A percentile compares a stretch with the other conserved stretches of the same genome.
Evolutionary conservation across 2,888 invertebrate species (phyloP).

Genomic region (Pyrgus malvae): DNA sequence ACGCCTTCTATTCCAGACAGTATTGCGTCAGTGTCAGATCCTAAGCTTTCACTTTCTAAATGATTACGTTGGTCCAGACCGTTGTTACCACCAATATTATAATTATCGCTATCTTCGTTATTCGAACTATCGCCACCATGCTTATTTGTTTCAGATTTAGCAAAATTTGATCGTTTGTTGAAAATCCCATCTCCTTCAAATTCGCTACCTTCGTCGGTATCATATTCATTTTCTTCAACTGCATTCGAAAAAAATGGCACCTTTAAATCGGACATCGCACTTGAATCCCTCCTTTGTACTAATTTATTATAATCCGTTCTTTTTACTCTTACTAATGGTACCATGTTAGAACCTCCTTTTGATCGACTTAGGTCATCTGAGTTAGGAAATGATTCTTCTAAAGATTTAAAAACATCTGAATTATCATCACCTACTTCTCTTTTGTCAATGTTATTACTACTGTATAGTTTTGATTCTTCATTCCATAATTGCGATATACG

Average conservation of each 20-base stretch:
- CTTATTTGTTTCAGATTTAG: not conserved
- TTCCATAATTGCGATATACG: conserved; percentile 49
- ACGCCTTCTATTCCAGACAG: conserved; percentile 64
- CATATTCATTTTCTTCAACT: conserved; percentile 67
- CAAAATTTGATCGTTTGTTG: conserved; percentile 40
- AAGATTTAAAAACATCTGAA: conserved; percentile 55
- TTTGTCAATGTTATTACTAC: conserved; percentile 46
- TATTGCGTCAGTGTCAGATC: conserved; percentile 66
- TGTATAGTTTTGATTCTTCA: conserved; percentile 43
- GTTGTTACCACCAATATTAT: not conserved
- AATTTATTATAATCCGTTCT: conserved; percentile 52
- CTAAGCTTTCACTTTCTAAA: conserved; percentile 49
- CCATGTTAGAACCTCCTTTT: conserved; percentile 46
- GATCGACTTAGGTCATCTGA: conserved; percentile 46
- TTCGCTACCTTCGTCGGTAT: conserved; percentile 74
- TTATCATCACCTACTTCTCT: conserved; percentile 41
- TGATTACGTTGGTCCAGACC: conserved; percentile 28
- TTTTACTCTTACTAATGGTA: conserved; percentile 68
- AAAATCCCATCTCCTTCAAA: conserved; percentile 76
- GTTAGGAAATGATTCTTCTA: conserved; percentile 72
- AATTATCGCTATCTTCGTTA: conserved; percentile 4
- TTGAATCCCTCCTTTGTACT: conserved; percentile 57
- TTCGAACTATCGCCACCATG: conserved; percentile 11
- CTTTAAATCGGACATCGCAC: conserved; percentile 55
- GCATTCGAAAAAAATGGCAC: conserved; percentile 61